A percentile compares a stretch with the other conserved stretches of the same genome.
Conservation (phyloP, 2,888 invertebrate genomes). For the Tuta absoluta region DNA sequence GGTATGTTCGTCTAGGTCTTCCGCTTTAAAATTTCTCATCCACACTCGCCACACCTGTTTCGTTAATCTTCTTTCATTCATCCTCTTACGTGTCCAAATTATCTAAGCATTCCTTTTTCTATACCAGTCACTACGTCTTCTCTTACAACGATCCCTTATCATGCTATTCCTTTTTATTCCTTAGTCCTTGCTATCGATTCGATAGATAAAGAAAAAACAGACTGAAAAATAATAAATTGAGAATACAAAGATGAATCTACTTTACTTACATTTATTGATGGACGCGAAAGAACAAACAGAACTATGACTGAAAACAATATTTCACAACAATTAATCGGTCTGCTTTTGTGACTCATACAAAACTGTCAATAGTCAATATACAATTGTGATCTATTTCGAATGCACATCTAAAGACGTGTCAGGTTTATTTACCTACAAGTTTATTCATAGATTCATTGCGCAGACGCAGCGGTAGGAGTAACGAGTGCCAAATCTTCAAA, state of each 20-base stretch:
- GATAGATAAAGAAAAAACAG: too few species aligned
- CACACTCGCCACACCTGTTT: too few species aligned
- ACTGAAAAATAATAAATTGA: too few species aligned
- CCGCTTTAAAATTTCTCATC: too few species aligned
- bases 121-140: too few species aligned
- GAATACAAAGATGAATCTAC: neutral
- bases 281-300: neutral
- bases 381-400: conserved; percentile 9
- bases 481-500: conserved; percentile 50
- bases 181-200: too few species aligned
- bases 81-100: too few species aligned
- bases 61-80: too few species aligned
- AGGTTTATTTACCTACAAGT: conserved; percentile 16
- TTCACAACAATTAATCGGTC: neutral
- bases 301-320: neutral
- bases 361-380: conserved; percentile 1
- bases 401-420: conserved; percentile 6
- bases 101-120: too few species aligned
- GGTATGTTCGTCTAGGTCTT: too few species aligned
- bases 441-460: conserved; percentile 18
- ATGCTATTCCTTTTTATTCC: too few species aligned
- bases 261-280: neutral
- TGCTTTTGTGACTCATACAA: conserved; percentile 3
- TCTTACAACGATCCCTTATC: too few species aligned
- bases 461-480: conserved; percentile 46